Evolutionary conservation across 2,797 vertebrate species (phyloP).

Genomic region (Pipistrellus kuhlii): DNA sequence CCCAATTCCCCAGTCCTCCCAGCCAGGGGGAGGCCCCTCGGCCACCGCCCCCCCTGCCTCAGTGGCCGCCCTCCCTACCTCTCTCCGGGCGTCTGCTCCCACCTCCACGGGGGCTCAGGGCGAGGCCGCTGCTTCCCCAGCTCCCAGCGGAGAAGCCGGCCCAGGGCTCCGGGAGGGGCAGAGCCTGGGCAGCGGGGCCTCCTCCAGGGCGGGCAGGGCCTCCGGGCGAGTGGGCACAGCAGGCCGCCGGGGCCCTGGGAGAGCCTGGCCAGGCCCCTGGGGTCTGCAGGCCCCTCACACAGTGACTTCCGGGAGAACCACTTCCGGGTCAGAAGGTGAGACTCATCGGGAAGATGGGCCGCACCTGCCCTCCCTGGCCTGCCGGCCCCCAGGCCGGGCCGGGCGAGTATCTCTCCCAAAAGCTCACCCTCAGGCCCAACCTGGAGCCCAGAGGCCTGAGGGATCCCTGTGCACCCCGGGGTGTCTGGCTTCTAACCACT

Average conservation of each 20-base stretch:
- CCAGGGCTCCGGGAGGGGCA: not conserved
- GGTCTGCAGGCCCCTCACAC: not conserved
- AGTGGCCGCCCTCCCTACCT: not conserved
- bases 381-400: not conserved
- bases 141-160: not conserved
- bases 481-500: not conserved
- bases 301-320: not conserved
- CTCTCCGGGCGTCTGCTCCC: not conserved
- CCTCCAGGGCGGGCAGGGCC: not conserved
- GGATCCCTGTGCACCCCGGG: not conserved
- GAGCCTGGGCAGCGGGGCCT: not conserved
- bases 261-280: not conserved
- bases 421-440: not conserved
- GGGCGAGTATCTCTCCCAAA: not conserved
- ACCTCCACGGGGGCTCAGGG: not conserved
- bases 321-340: not conserved
- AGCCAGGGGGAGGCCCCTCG: not conserved
- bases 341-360: not conserved
- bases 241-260: not conserved
- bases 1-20: no score
- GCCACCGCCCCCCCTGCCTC: not conserved
- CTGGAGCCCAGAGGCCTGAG: not conserved
- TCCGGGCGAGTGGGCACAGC: no score
- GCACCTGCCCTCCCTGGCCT: not conserved
- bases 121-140: not conserved